Base-by-base conservation (phyloP, 2,797 vertebrate species). In the Hybognathus amarus region DNA sequence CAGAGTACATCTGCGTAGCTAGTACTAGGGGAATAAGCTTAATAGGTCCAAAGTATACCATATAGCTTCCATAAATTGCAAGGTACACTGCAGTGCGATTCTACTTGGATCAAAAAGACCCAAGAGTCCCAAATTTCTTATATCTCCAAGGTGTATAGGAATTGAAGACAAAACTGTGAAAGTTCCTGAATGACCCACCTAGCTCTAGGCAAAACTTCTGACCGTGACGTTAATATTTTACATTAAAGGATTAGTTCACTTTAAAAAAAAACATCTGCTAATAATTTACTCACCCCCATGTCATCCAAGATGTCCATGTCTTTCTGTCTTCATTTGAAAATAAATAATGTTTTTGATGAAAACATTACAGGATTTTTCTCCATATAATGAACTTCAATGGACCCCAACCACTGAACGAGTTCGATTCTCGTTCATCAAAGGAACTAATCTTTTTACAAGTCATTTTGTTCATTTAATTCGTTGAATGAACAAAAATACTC, bases 61-160 rank as follows among this genome's bases (percentile, higher is more conserved):
- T 75, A 59, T 56, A 59, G 11, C 2, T 67, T 68, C n/a, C 17
- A 64, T 50, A 70, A 69, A 64, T 80, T 80, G 63, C 36, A 27
- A 63, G 36, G 56, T 77, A 59, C 24, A 64, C n/a, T 20, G 12
- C 83, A 75, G 76, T 81, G 27, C 9, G 24, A 73, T 78, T 69
- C 40, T 70, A 75, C 77, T 59, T 47, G 27, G 36, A 69, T 75
- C 68, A 84, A 85, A 52, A 83, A 56, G 11, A 24, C 17, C 33
- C 1, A 50, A 83, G 27, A 79, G 45, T 33, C 74, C 30, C 56
- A 71, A 73, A 83, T 74, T 63, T 22, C 30, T 77, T 74, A 82
- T 36, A 79, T 81, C 68, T 81, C 13, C 8, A 30, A 77, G 33
- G 61, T 47, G n/a, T 69, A 20, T 82, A 47, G n/a, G 63, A 67